Conservation (phyloP, 2,888 invertebrate genomes). For the Agriopis marginaria region DNA sequence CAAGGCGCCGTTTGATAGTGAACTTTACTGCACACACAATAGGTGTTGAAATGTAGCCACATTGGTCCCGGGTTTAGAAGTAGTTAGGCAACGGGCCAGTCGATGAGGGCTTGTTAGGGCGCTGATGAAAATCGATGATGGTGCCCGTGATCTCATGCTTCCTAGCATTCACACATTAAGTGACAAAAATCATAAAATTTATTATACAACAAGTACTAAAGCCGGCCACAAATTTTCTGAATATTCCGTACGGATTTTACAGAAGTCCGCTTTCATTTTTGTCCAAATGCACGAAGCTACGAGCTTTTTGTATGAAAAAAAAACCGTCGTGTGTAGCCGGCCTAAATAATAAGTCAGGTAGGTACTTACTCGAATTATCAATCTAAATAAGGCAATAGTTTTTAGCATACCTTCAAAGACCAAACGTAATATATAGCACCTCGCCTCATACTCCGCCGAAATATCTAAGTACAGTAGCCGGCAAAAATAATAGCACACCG, state of each 20-base stretch:
- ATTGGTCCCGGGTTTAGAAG: conserved; percentile 56
- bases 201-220: background rate
- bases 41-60: conserved; percentile 42
- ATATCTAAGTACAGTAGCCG: conserved; percentile 21
- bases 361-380: conserved; percentile 11
- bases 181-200: background rate
- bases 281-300: background rate
- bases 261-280: background rate
- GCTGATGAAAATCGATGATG: conserved; percentile 14
- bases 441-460: conserved; percentile 43
- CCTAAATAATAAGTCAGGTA: conserved; percentile 4
- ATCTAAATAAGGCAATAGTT: conserved; percentile 15
- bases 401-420: conserved; percentile 16
- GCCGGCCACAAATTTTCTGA: background rate
- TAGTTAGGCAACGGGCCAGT: conserved; percentile 49
- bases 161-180: background rate
- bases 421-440: conserved; percentile 32
- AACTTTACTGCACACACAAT: conserved; percentile 29
- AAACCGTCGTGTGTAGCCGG: background rate
- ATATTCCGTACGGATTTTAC: background rate
- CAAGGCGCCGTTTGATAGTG: conserved; percentile 43
- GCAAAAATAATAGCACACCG: background rate
- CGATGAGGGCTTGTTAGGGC: conserved; percentile 22
- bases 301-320: background rate
- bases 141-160: conserved; percentile 2